Conservation (phyloP, 2,888 invertebrate species). For the Bombyx huttoni region DNA sequence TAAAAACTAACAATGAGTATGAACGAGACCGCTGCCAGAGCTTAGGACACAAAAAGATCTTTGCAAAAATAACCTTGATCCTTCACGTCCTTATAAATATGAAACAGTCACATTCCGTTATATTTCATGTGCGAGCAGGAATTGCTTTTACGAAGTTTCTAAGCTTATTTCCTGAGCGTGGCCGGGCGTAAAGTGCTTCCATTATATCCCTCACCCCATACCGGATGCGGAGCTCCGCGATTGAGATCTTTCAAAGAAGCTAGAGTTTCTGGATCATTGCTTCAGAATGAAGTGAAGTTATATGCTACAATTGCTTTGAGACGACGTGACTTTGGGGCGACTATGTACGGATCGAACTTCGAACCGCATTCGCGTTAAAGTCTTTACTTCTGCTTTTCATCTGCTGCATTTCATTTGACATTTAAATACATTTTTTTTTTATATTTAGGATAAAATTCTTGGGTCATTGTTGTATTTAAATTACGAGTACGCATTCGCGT, state of each 20-base stretch:
- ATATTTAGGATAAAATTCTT: no score
- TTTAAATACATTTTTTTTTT: no score
- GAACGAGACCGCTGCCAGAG: background rate
- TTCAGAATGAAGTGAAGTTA: constrained; percentile 43
- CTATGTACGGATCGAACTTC: constrained; percentile 7
- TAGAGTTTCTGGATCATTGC: constrained; percentile 50
- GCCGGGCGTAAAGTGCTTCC: constrained; percentile 66
- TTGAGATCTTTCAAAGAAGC: constrained; percentile 51
- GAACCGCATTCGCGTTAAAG: constrained; percentile 10
- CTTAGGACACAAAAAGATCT: background rate
- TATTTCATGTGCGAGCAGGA: constrained; percentile 65
- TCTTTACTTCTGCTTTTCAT: constrained; percentile 9
- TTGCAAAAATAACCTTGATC: constrained; percentile 38
- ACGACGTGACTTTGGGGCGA: constrained; percentile 15
- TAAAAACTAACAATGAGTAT: no score
- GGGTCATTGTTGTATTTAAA: no score
- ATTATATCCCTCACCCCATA: constrained; percentile 40
- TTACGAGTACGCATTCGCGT: constrained; percentile 9
- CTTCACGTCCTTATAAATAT: constrained; percentile 66
- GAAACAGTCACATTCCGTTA: constrained; percentile 61
- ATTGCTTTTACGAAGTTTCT: constrained; percentile 71
- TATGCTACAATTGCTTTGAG: constrained; percentile 27
- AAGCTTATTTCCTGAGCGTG: constrained; percentile 70
- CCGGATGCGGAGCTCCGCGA: constrained; percentile 34
- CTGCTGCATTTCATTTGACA: background rate